These are phyloP conservation scores for Pterocles orientalis DNA, from an alignment of 2,113 vertebrate species.

Conservation along the genomic window DNA sequence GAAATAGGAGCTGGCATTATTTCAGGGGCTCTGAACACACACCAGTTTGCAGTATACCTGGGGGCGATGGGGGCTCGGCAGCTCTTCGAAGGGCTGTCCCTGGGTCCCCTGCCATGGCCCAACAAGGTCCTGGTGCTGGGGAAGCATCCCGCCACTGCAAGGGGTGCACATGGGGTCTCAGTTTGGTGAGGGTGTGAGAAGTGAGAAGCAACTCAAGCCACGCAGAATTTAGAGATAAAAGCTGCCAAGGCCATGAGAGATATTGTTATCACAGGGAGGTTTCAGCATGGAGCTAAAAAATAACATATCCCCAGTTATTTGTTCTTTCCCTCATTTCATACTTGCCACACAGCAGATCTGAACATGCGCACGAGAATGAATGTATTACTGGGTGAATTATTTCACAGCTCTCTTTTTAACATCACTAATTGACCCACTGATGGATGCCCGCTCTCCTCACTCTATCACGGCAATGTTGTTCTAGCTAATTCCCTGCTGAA, in stretches of 20 bases:
- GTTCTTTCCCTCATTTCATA: not conserved
- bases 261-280: not conserved
- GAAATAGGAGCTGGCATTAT: not conserved
- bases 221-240: not conserved
- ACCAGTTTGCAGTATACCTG: not conserved
- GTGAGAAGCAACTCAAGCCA: not conserved
- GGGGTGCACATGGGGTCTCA: not conserved
- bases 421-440: slow-evolving; percentile 46
- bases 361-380: not conserved
- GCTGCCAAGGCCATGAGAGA: not conserved
- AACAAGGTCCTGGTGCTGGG: too few species aligned
- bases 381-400: not conserved
- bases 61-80: not conserved
- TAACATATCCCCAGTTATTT: not conserved
- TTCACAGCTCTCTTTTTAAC: slow-evolving; percentile 23
- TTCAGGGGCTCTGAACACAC: not conserved
- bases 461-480: slow-evolving; percentile 44
- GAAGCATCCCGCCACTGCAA: fast-evolving
- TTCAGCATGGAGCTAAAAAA: not conserved
- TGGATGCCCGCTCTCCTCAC: slow-evolving; percentile 21
- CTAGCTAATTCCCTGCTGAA: slow-evolving; percentile 61
- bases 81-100: not conserved
- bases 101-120: not conserved
- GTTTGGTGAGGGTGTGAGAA: not conserved
- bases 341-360: not conserved